These are phyloP conservation scores for Pardosa pseudoannulata DNA, from an alignment of 2,888 invertebrate genomes.

Conservation along the genomic window DNA sequence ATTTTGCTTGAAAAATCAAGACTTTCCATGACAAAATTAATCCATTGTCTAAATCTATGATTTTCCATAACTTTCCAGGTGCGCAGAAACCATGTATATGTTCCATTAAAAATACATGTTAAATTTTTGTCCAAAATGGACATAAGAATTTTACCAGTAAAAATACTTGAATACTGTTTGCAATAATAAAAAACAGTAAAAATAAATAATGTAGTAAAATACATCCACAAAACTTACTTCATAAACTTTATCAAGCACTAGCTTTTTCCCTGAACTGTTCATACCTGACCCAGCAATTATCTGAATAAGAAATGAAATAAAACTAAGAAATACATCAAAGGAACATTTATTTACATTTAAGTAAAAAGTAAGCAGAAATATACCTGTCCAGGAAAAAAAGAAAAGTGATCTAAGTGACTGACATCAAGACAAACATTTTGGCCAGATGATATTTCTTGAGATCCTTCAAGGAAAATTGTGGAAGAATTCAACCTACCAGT, in stretches of 20 bases:
- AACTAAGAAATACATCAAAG: background rate
- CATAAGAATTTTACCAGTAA: no score
- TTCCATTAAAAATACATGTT: no score
- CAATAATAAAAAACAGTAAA: no score
- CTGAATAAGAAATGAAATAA: slow-evolving; percentile 72
- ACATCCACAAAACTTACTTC: slow-evolving; percentile 58
- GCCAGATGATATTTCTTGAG: slow-evolving; percentile 77
- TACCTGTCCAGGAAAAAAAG: slow-evolving; percentile 87
- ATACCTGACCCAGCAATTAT: slow-evolving; percentile 85
- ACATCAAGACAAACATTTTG: slow-evolving; percentile 79
- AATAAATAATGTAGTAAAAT: no score
- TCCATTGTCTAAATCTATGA: no score
- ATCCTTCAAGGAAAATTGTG: slow-evolving; percentile 85
- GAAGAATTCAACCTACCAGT: slow-evolving; percentile 85
- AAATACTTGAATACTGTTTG: no score
- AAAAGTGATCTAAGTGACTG: slow-evolving; percentile 81
- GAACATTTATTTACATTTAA: no score
- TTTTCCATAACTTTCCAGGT: no score
- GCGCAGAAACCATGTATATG: no score
- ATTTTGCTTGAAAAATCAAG: no score
- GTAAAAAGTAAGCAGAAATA: background rate
- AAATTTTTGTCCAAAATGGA: no score
- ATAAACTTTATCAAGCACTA: slow-evolving; percentile 84
- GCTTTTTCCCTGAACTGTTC: slow-evolving; percentile 84
- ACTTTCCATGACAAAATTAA: no score